These are phyloP conservation scores for Diabrotica undecimpunctata DNA, from an alignment of 1,140 invertebrate species.

Conservation along the genomic window DNA sequence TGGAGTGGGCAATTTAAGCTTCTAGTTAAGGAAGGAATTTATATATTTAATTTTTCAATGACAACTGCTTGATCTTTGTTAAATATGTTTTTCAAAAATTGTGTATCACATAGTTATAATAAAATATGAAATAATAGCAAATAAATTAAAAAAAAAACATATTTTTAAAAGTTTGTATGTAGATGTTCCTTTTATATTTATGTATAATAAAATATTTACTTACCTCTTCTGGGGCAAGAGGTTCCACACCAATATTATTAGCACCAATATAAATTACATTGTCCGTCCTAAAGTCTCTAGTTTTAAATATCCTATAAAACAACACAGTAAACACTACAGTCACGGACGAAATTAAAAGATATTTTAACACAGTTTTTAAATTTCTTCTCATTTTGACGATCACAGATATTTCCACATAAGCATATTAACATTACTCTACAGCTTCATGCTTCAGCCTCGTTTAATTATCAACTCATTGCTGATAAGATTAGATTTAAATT, in stretches of 20 bases:
- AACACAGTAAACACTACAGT: constrained; percentile 41
- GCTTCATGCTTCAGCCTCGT: background rate
- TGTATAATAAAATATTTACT: background rate
- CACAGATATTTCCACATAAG: constrained; percentile 4
- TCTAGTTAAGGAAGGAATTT: no score
- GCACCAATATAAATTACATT: constrained; percentile 5
- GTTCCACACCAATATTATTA: constrained; percentile 24
- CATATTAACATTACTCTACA: background rate
- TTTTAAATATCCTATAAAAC: constrained; percentile 37
- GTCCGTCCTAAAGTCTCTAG: constrained; percentile 4
- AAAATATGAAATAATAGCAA: no score
- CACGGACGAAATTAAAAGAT: constrained; percentile 37
- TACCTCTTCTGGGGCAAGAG: constrained; percentile 11
- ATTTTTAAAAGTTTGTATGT: no score
- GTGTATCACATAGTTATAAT: no score
- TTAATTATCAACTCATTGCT: background rate
- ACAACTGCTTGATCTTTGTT: no score
- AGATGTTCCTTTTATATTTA: no score
- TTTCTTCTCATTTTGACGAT: constrained; percentile 42
- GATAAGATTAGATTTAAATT: constrained; percentile 7
- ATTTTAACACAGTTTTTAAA: constrained; percentile 43
- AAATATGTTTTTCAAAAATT: no score
- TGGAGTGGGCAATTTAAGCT: no score
- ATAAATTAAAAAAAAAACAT: no score
- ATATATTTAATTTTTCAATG: no score